Conservation (phyloP, 2,113 vertebrate genomes). For the Trinectes maculatus region DNA sequence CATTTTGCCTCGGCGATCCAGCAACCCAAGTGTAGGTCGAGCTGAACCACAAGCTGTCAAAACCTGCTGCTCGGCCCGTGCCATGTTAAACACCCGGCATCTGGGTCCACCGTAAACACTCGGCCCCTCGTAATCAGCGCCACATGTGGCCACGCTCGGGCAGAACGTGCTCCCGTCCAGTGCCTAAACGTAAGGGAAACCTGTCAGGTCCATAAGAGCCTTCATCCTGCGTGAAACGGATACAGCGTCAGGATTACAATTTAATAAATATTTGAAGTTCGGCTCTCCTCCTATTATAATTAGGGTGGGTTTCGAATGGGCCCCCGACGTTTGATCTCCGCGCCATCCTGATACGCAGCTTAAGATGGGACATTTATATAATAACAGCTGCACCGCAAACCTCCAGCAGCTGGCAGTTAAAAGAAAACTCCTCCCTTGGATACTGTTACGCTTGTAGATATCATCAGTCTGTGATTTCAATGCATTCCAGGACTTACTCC, state of each 20-base stretch:
- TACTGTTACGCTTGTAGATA: slow-evolving; percentile 60
- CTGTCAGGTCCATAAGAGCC: slow-evolving; percentile 50
- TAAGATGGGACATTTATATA: slow-evolving; percentile 69
- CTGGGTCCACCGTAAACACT: slow-evolving; percentile 71
- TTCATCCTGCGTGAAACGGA: slow-evolving; percentile 57
- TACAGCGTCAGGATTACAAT: slow-evolving; percentile 62
- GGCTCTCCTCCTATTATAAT: slow-evolving; percentile 62
- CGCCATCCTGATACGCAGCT: slow-evolving; percentile 48
- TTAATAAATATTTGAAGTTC: slow-evolving; percentile 70
- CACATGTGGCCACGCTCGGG: slow-evolving; percentile 62
- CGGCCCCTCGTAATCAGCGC: slow-evolving; percentile 59
- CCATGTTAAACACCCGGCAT: slow-evolving; percentile 75
- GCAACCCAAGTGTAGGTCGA: slow-evolving; percentile 47
- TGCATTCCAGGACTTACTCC: slow-evolving; percentile 54
- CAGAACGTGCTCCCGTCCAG: slow-evolving; percentile 47
- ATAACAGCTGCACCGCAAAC: slow-evolving; percentile 68
- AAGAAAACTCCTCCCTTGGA: slow-evolving; percentile 54
- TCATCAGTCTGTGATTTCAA: slow-evolving; percentile 59
- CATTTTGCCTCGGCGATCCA: slow-evolving; percentile 56
- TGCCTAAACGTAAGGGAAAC: slow-evolving; percentile 25
- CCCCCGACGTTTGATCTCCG: slow-evolving; percentile 62
- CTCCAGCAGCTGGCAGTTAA: slow-evolving; percentile 73
- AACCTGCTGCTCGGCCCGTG: slow-evolving; percentile 48
- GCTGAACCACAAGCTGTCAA: slow-evolving; percentile 64
- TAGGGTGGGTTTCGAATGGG: slow-evolving; percentile 60